Evolutionary conservation across 2,113 vertebrate species (phyloP).

Genomic region (Dryoscopus gambensis): DNA sequence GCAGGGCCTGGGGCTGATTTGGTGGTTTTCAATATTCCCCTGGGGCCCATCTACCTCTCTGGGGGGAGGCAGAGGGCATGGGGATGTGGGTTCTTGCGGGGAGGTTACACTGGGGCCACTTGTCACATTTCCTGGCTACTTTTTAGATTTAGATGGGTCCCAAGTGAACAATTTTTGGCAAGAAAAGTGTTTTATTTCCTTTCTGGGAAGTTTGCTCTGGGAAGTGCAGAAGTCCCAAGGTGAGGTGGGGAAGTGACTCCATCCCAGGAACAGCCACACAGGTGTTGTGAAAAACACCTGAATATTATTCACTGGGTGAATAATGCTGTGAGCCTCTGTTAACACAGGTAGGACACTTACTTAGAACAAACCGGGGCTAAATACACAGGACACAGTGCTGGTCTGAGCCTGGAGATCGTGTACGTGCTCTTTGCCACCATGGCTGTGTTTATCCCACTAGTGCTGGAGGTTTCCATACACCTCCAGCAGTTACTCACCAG

Average conservation of each 20-base stretch:
- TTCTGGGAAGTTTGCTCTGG: not conserved
- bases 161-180: not conserved
- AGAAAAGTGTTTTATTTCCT: not conserved
- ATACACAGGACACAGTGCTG: rapidly evolving
- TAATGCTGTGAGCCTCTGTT: not conserved
- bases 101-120: not conserved
- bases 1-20: not conserved
- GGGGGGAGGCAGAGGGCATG: not conserved
- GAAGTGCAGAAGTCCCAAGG: not conserved
- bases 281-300: not conserved
- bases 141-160: not conserved
- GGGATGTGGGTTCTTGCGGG: rapidly evolving
- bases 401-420: not conserved
- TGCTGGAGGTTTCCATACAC: not conserved
- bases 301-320: not conserved
- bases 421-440: not conserved
- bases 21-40: not conserved
- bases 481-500: not conserved
- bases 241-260: not conserved
- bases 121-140: not conserved
- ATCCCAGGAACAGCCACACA: not conserved
- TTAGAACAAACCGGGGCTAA: not conserved
- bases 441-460: not conserved
- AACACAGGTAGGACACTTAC: not conserved
- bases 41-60: rapidly evolving